Conservation (phyloP, 2,888 invertebrate species). For the Drosophila paracracens region DNA sequence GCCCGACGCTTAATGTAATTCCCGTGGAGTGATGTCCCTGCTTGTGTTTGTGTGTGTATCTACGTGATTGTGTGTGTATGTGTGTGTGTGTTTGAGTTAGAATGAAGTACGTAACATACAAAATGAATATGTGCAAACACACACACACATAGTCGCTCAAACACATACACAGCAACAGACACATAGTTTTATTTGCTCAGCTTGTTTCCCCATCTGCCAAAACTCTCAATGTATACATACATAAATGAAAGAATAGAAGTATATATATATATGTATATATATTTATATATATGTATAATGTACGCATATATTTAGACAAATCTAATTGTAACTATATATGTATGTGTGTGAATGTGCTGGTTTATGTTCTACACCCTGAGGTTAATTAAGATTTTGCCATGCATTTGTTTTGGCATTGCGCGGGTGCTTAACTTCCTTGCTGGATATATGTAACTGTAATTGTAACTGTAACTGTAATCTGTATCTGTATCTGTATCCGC, state of each 20-base stretch:
- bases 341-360: conserved; percentile 42
- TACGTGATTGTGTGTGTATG: conserved; percentile 2
- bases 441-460: conserved; percentile 9
- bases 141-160: conserved; percentile 16
- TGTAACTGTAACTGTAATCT: not conserved
- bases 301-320: not conserved
- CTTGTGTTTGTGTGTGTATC: conserved; percentile 12
- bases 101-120: conserved; percentile 73
- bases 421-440: conserved; percentile 24
- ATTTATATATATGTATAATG: not conserved
- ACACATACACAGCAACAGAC: not conserved
- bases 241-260: not conserved
- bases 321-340: conserved; percentile 3
- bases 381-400: conserved; percentile 79
- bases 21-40: conserved; percentile 32
- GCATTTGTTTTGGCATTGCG: conserved; percentile 68
- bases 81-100: conserved; percentile 70
- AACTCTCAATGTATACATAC: conserved; percentile 13
- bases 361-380: conserved; percentile 70
- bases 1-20: conserved; percentile 79
- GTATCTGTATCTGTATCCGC: conserved; percentile 3
- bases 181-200: conserved; percentile 74
- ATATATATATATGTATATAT: not conserved
- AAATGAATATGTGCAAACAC: conserved; percentile 63
- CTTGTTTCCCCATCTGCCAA: conserved; percentile 48